Evolutionary conservation across 2,113 vertebrate genomes (phyloP).

Genomic region (Euleptes europaea): DNA sequence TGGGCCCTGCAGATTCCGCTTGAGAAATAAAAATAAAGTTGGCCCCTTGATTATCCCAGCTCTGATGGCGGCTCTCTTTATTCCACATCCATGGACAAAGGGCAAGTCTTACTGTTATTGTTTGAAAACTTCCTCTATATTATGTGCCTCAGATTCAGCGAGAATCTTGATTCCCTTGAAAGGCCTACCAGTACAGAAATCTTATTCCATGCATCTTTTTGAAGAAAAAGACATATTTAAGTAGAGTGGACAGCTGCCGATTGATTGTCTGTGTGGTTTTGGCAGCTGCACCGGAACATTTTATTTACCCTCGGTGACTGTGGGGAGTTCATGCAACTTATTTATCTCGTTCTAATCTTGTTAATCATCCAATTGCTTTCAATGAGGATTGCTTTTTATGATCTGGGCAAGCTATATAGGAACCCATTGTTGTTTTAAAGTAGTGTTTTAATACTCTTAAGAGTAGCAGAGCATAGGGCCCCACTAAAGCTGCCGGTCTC

Average conservation of each 20-base stretch:
- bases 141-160: not conserved
- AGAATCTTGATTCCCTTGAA: not conserved
- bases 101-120: not conserved
- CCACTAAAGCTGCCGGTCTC: too few relatives aligned
- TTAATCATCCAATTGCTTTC: conserved; percentile 13
- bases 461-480: not conserved
- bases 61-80: too few relatives aligned
- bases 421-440: not conserved
- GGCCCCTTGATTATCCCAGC: too few relatives aligned
- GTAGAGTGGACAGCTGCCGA: not conserved
- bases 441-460: not conserved
- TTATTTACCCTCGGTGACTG: conserved; percentile 20
- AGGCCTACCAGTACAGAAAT: not conserved
- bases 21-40: too few relatives aligned
- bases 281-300: conserved; percentile 11
- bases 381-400: conserved; percentile 3
- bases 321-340: conserved; percentile 30
- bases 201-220: not conserved
- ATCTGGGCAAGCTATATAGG: not conserved
- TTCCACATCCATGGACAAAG: too few relatives aligned
- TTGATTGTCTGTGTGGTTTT: conserved; percentile 20
- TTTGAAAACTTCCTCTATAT: not conserved
- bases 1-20: too few relatives aligned
- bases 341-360: conserved; percentile 26
- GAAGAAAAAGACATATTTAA: conserved; percentile 2